Conservation (phyloP, 2,888 invertebrate genomes). For the Zele albiditarsus region DNA sequence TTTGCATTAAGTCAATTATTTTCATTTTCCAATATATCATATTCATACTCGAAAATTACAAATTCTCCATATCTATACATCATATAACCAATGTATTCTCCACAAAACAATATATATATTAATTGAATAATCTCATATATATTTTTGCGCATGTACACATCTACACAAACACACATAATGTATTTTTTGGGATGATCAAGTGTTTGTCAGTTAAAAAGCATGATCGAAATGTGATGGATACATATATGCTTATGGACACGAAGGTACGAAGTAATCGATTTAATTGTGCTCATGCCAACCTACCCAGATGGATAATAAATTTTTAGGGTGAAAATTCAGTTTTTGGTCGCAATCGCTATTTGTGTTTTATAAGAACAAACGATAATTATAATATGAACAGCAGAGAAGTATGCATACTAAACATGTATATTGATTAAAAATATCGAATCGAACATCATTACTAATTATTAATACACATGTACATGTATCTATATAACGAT, state of each 20-base stretch:
- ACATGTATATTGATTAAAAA: not conserved
- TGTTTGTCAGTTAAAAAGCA: too few species aligned
- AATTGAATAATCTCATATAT: not conserved
- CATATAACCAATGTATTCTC: not conserved
- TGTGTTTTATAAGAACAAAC: too few species aligned
- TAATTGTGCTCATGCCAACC: not conserved
- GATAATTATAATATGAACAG: not conserved
- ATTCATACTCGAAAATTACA: not conserved
- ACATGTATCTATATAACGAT: not conserved
- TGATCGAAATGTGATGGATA: too few species aligned
- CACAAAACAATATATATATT: not conserved
- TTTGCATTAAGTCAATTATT: not conserved
- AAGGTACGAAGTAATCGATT: not conserved
- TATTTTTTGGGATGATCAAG: too few species aligned
- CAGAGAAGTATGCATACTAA: not conserved
- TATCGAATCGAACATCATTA: too few species aligned
- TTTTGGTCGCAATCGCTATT: not conserved
- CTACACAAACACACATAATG: too few species aligned
- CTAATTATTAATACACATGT: too few species aligned
- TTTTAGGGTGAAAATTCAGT: not conserved
- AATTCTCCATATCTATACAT: not conserved
- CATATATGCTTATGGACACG: not conserved
- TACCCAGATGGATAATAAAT: not conserved
- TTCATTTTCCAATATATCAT: not conserved
- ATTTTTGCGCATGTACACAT: too few species aligned